These are phyloP conservation scores for Menura novaehollandiae DNA, from an alignment of 2,113 vertebrate genomes.

Conservation along the genomic window DNA sequence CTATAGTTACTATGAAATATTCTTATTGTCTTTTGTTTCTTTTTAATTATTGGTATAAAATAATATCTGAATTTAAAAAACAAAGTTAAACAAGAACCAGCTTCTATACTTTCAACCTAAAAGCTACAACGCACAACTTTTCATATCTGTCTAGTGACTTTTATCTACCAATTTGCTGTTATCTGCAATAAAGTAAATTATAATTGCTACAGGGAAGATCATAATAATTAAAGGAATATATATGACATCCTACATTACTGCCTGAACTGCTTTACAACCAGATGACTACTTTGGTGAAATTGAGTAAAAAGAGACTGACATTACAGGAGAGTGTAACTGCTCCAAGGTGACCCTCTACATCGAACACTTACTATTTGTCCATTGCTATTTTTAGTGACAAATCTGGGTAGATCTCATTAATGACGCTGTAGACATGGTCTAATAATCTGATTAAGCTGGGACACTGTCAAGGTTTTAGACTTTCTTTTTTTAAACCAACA, in stretches of 20 bases:
- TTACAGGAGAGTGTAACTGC: background rate
- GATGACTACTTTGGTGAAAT: constrained; percentile 24
- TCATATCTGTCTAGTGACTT: constrained; percentile 25
- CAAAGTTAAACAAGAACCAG: background rate
- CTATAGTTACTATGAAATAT: background rate
- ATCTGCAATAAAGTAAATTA: constrained; percentile 67
- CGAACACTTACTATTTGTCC: background rate
- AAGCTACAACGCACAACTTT: background rate
- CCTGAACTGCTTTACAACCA: constrained; percentile 54
- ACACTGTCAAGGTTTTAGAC: background rate
- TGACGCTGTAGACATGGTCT: background rate
- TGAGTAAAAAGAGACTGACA: constrained; percentile 42
- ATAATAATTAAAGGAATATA: constrained; percentile 69
- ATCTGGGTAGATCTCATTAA: constrained; percentile 52
- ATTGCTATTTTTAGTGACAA: constrained; percentile 45
- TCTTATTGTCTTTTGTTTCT: background rate
- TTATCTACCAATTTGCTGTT: constrained; percentile 59
- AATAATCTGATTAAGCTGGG: constrained; percentile 43
- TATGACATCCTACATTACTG: constrained; percentile 53
- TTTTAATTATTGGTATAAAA: background rate
- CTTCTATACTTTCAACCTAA: background rate
- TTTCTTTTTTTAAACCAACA: background rate
- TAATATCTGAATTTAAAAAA: background rate
- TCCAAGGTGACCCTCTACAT: constrained; percentile 35
- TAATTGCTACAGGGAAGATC: constrained; percentile 66